Percentiles rank a stretch among this genome's conserved stretches.
Conservation (phyloP, 1,140 invertebrate species). For the Drosophila equinoxialis region DNA sequence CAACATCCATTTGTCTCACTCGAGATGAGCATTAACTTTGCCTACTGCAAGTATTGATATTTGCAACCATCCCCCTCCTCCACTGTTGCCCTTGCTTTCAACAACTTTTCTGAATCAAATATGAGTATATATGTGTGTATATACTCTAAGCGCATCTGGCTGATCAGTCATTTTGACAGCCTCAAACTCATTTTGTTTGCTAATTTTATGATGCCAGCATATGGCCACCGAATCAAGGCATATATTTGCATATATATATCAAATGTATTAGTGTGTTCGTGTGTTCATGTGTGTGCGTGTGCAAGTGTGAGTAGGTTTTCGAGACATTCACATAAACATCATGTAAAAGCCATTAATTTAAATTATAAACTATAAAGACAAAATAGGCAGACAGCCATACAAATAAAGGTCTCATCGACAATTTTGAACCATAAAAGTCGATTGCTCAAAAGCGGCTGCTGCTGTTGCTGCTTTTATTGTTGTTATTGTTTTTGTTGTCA, state of each 20-base stretch:
- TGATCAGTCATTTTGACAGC: slow-evolving; percentile 16
- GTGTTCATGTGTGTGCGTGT: slow-evolving; percentile 29
- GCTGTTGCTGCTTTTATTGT: slow-evolving; percentile 22
- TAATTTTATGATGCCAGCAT: slow-evolving; percentile 69
- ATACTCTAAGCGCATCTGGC: slow-evolving; percentile 43
- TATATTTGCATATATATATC: slow-evolving; percentile 18
- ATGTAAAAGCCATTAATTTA: slow-evolving; percentile 78
- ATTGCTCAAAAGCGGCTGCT: slow-evolving; percentile 44
- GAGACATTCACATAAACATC: slow-evolving; percentile 56
- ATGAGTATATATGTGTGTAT: background rate
- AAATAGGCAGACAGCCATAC: slow-evolving; percentile 41
- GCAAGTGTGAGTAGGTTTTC: slow-evolving; percentile 36
- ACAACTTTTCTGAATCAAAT: background rate
- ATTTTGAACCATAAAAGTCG: slow-evolving; percentile 62
- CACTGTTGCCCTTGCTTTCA: background rate
- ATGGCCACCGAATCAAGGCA: slow-evolving; percentile 63
- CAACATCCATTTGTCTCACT: slow-evolving; percentile 16
- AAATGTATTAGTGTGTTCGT: background rate
- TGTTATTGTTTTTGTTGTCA: slow-evolving; percentile 44
- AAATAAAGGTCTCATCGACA: slow-evolving; percentile 15
- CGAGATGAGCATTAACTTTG: slow-evolving; percentile 15
- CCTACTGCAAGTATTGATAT: slow-evolving; percentile 40
- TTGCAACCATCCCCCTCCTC: slow-evolving; percentile 16
- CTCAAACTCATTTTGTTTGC: slow-evolving; percentile 52
- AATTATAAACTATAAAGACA: slow-evolving; percentile 77